Percentiles rank a stretch among this genome's conserved stretches.
Evolutionary conservation across 2,797 vertebrate species (phyloP).

Genomic region (Thaleichthys pacificus): DNA sequence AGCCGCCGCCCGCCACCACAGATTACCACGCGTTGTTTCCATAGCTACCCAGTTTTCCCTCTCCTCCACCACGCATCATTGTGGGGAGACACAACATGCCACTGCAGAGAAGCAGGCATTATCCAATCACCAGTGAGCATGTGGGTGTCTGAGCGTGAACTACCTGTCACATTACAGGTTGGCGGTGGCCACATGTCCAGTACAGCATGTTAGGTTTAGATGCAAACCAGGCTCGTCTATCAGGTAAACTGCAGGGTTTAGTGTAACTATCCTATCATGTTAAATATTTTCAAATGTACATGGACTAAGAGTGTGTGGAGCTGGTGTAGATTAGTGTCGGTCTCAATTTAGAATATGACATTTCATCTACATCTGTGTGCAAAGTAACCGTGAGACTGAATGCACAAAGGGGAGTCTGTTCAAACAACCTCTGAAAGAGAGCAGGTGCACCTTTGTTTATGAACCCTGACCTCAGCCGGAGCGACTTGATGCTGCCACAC

Average conservation of each 20-base stretch:
- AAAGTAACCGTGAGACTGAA: no score
- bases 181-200: background rate
- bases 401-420: no score
- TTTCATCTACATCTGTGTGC: no score
- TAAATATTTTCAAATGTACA: background rate
- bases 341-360: background rate
- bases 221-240: background rate
- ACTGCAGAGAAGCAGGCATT: background rate
- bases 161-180: slow-evolving; percentile 2
- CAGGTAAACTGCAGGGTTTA: background rate
- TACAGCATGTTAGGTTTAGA: background rate
- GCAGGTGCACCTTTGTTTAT: background rate
- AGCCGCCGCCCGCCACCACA: slow-evolving; percentile 29
- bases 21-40: slow-evolving; percentile 54
- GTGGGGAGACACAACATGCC: slow-evolving; percentile 9
- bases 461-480: background rate
- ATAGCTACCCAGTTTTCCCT: slow-evolving; percentile 56
- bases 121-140: background rate
- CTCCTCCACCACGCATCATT: slow-evolving; percentile 2
- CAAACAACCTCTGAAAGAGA: background rate
- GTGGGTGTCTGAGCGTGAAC: background rate
- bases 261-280: background rate
- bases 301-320: background rate
- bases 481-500: background rate
- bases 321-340: no score